Base-by-base conservation (phyloP, 1,140 invertebrate genomes). In the Drosophila tropicalis region DNA sequence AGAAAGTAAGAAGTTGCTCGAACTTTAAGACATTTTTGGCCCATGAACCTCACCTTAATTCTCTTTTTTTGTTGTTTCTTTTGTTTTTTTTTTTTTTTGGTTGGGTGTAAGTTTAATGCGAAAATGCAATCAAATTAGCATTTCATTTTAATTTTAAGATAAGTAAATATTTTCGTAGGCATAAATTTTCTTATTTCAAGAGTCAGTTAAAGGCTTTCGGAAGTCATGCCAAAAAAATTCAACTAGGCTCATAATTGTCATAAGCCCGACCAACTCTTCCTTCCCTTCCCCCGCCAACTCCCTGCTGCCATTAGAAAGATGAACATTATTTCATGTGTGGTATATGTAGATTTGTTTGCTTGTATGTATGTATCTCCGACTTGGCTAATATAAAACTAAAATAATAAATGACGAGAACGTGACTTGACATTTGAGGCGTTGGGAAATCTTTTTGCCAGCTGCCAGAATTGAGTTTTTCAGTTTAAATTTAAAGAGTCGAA, bases 331-430 rank as follows among this genome's bases (percentile, higher is more conserved):
- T 44, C 41, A 29, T 29, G 6, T 47, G 44, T 47, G 44, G 15
- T 51, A 58, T 39, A 36, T 51, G 60, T 51, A 64, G 22, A 66
- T 71, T 67, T 60, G 58, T 62, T 22, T 69, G 51, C 40, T 5
- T 47, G 29, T 62, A 60, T 66, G 32, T 47, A 62, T 70, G 69
- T 64, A 73, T 77, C 63, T 12, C 17, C 17, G 56, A 47, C 70
- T 60, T 72, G 66, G 67, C 76, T 74, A 82, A 78, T 76, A 74
- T 72, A 78, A 78, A 78, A 78, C 79, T 78, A 65, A 81, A 81
- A 79, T 82, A 82, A 81, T 82, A 82, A 82, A 82, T 82, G 75
- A 69, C 74, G 40, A 40, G 54, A 74, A 82, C 80, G 79, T 82
- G 79, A 82, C 79, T 78, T 62, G 51, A 64, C 80, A 82, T 79